A percentile compares a stretch with the other conserved stretches of the same genome.
These are phyloP conservation scores for Hydrozoanthus tunicans DNA, from an alignment of 64 coral and sea anemone species.

Conservation along the genomic window DNA sequence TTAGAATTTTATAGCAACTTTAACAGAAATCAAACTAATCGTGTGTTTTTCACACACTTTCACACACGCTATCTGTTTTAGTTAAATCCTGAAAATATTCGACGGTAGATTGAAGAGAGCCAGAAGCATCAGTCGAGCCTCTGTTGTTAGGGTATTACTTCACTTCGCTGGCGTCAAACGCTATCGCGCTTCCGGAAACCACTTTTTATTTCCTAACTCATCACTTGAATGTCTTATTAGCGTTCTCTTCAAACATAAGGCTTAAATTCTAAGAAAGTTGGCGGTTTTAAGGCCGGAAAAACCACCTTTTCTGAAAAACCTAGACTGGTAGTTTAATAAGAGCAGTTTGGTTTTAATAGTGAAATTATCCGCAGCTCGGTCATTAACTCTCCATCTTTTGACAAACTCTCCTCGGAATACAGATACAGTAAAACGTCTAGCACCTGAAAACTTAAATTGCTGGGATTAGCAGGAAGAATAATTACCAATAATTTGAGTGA, in stretches of 20 bases:
- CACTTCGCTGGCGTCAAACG: background rate
- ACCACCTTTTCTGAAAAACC: no score
- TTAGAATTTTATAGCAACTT: no score
- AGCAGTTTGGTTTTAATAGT: background rate
- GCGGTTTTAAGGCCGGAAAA: no score
- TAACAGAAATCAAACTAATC: no score
- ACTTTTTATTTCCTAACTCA: background rate
- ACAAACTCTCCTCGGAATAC: background rate
- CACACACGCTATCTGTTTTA: no score
- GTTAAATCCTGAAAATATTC: no score
- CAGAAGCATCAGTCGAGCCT: no score
- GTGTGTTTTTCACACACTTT: no score
- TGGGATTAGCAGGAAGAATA: constrained; percentile 18
- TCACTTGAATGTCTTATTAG: background rate
- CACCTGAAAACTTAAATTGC: background rate
- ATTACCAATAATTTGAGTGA: constrained; percentile 14
- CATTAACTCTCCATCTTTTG: background rate
- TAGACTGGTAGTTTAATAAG: no score
- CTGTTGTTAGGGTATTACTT: no score
- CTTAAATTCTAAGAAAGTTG: no score
- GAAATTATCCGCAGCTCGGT: background rate
- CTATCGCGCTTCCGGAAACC: background rate
- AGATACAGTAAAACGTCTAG: background rate
- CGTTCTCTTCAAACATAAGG: background rate
- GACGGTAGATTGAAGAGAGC: no score